Conservation (phyloP, 1,140 invertebrate species). For the Anadara kagoshimensis region DNA sequence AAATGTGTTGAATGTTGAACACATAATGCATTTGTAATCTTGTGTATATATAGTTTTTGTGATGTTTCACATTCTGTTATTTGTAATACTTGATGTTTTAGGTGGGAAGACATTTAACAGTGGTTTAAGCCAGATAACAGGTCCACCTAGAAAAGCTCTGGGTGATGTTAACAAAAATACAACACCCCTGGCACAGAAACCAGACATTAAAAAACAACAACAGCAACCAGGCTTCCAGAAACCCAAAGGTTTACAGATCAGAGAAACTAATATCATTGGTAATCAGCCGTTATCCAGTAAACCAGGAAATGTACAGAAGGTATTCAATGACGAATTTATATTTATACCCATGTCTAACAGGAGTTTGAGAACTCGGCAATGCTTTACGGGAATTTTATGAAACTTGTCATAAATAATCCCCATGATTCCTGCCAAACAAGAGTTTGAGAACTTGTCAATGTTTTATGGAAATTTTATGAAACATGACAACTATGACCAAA, state of each 20-base stretch:
- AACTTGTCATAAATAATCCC: no score
- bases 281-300: not conserved
- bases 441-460: no score
- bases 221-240: constrained; percentile 6
- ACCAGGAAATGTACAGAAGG: constrained; percentile 12
- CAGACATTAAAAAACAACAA: constrained; percentile 12
- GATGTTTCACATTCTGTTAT: no score
- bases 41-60: no score
- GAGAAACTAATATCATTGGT: not conserved
- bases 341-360: no score
- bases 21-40: no score
- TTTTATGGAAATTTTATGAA: no score
- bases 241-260: constrained; percentile 20
- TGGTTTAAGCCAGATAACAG: constrained; percentile 19
- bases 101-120: constrained; percentile 23
- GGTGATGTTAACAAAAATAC: constrained; percentile 33
- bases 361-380: no score
- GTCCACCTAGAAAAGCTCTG: constrained; percentile 36
- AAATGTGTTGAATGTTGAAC: no score
- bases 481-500: no score
- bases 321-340: not conserved
- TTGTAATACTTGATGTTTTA: not conserved
- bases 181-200: not conserved
- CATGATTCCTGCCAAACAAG: no score
- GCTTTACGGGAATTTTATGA: no score